These are phyloP conservation scores for Ivindomyrus marchei DNA, from an alignment of 2,113 vertebrate species.

Conservation along the genomic window DNA sequence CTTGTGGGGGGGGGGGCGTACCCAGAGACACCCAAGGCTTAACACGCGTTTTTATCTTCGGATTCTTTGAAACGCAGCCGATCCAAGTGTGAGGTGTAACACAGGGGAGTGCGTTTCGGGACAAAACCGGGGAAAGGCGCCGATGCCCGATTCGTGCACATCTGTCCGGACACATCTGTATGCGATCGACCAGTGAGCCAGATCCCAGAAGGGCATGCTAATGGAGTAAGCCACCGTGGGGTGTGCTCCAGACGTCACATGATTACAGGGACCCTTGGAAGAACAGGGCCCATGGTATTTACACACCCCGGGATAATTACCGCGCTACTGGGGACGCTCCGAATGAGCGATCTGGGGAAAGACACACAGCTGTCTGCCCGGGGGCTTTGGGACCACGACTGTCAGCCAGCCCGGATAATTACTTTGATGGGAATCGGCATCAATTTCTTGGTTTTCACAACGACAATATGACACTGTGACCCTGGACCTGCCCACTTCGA, in stretches of 20 bases:
- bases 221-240: background rate
- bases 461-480: background rate
- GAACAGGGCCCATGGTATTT: background rate
- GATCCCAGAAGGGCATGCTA: background rate
- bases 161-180: background rate
- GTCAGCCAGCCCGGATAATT: background rate
- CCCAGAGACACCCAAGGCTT: background rate
- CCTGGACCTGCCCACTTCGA: background rate
- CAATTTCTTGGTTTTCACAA: background rate
- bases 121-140: too few relatives aligned
- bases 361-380: background rate
- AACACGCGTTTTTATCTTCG: background rate
- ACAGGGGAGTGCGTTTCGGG: background rate
- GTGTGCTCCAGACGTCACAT: background rate
- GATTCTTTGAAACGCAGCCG: background rate
- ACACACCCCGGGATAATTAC: background rate
- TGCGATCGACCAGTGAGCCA: background rate
- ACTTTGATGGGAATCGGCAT: background rate
- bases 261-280: background rate
- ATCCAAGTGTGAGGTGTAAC: background rate
- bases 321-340: background rate
- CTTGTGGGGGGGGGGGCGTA: background rate
- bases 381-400: background rate
- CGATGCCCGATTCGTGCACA: background rate
- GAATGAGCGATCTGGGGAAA: background rate